Base-by-base conservation (phyloP, 2,797 vertebrate species). In the Phalanger gymnotis region DNA sequence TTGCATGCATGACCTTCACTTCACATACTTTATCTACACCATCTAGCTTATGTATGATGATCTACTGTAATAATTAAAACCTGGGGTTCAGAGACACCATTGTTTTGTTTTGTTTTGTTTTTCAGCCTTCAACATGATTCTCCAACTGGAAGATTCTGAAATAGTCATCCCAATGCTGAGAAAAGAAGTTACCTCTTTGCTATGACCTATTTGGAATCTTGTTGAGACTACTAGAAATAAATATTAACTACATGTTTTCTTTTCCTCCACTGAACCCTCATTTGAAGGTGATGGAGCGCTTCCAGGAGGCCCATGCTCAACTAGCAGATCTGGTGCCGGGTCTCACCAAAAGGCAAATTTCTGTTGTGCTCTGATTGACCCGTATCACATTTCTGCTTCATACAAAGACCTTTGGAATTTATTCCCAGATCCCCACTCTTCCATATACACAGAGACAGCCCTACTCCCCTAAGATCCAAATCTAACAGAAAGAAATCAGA, bases 101-200 rank as follows among this genome's bases (percentile, higher is more conserved):
- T 93, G 2, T 40, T 30, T 95, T 30, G 94, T 81, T 58, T n/a
- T n/a, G n/a, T 81, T 25, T 14, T 30, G 94, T 81, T 58, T 34
- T 54, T 34, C 81, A 52, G n/a, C 19, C 54, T 91, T 92, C 51
- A 31, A 25, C 2, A 0, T 30, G 81, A 51, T 11, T 52, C 40
- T 47, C 14, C 52, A 57, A 81, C 53, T 30, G 7, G 40, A 94
- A 31, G 55, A 47, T 58, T 56, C 34, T 58, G 27, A 91, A 91
- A 56, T 92, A 81, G 16, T 53, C 93, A 53, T 30, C 51, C 52
- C 81, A 61, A 54, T 13, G 16, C 54, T 92, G 22, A 94, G 30
- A 89, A 96, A 95, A 93, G 40, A 51, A 93, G 92, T 58, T 81
- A 89, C n/a, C 31, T 1, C 81, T 53, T 25, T 58, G n/a, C 54